These are phyloP conservation scores for Megalops cyprinoides DNA, from an alignment of 2,797 vertebrate genomes.

Conservation along the genomic window DNA sequence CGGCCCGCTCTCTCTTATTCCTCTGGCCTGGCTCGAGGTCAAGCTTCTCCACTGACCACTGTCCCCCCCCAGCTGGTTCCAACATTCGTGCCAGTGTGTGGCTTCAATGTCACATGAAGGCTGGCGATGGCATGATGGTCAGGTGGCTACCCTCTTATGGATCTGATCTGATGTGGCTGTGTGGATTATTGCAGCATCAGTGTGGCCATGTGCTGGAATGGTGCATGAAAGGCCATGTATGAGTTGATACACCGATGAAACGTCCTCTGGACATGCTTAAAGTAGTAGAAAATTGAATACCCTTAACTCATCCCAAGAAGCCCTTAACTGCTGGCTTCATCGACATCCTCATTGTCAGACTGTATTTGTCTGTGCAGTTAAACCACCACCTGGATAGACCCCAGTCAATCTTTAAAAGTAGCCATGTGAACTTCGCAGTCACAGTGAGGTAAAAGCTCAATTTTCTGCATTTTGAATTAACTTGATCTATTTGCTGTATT, in stretches of 20 bases:
- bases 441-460: background rate
- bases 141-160: background rate
- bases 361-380: background rate
- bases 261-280: background rate
- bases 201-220: too few relatives aligned
- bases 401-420: background rate
- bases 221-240: too few relatives aligned
- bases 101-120: background rate
- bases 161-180: too few relatives aligned
- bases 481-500: background rate
- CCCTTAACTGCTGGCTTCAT: background rate
- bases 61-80: constrained; percentile 9
- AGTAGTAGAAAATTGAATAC: too few relatives aligned
- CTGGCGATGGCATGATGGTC: background rate
- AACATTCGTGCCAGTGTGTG: background rate
- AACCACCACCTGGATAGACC: background rate
- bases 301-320: too few relatives aligned
- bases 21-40: constrained; percentile 8
- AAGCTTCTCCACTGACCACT: constrained; percentile 1
- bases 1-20: constrained; percentile 7
- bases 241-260: background rate
- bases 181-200: background rate
- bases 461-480: background rate
- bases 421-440: background rate
- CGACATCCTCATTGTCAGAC: background rate